Conservation (phyloP, 2,888 invertebrate species). For the Sepiola atlantica region DNA sequence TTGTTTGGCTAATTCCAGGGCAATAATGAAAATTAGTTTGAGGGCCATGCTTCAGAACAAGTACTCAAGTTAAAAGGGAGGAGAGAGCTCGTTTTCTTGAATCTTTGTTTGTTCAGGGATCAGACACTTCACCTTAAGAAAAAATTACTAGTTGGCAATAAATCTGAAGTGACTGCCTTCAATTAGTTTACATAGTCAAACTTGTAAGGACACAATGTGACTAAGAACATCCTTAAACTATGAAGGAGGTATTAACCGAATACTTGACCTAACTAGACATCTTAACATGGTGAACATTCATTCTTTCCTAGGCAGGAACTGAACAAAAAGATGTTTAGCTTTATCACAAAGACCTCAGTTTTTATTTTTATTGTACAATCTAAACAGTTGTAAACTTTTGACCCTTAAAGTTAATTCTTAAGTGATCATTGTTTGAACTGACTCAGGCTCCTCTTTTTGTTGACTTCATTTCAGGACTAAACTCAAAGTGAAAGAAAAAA, state of each 20-base stretch:
- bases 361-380: neutral
- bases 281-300: neutral
- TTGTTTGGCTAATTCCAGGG: too few relatives aligned
- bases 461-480: neutral
- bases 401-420: neutral
- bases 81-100: neutral
- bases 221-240: neutral
- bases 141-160: neutral
- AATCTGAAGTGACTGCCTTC: neutral
- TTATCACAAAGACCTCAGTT: neutral
- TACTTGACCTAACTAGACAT: neutral
- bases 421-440: neutral
- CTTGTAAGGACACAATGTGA: neutral
- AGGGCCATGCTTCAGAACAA: too few relatives aligned
- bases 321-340: neutral
- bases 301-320: neutral
- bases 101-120: neutral
- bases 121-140: neutral
- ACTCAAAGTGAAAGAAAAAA: neutral
- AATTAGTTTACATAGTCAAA: neutral
- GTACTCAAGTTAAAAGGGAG: neutral
- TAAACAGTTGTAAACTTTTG: neutral
- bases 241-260: neutral
- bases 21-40: too few relatives aligned
- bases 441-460: neutral